Evolutionary conservation across 2,888 invertebrate genomes (phyloP).

Genomic region (Cephalotes varians): DNA sequence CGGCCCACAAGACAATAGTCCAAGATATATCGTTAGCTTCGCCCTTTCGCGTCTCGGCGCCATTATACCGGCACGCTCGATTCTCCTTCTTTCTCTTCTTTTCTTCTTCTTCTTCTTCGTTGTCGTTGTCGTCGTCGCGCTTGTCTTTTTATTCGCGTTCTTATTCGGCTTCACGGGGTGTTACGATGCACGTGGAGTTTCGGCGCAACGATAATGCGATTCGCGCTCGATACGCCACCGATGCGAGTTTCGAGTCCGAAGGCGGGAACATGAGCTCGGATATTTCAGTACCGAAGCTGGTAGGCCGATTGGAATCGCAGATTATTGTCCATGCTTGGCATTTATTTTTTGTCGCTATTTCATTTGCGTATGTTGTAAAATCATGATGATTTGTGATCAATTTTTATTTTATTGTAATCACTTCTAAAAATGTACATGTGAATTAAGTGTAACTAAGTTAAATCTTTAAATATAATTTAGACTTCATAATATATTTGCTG

Average conservation of each 20-base stretch:
- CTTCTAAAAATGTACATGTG: background rate
- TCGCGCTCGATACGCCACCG: slow-evolving; percentile 60
- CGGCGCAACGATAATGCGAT: slow-evolving; percentile 73
- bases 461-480: background rate
- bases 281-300: slow-evolving; percentile 26
- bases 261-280: slow-evolving; percentile 25
- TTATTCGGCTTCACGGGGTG: slow-evolving; percentile 74
- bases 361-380: background rate
- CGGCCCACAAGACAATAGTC: slow-evolving; percentile 85
- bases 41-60: slow-evolving; percentile 81
- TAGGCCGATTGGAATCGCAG: slow-evolving; percentile 33
- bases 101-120: slow-evolving; percentile 39
- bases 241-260: slow-evolving; percentile 45
- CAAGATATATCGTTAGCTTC: slow-evolving; percentile 85
- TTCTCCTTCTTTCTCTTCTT: slow-evolving; percentile 69
- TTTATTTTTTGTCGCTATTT: slow-evolving; percentile 11
- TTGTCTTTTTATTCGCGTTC: slow-evolving; percentile 49
- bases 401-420: background rate
- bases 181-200: slow-evolving; percentile 69
- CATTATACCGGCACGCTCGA: slow-evolving; percentile 79
- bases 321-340: slow-evolving; percentile 4
- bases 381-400: background rate
- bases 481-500: background rate
- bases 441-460: background rate
- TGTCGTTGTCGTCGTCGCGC: slow-evolving; percentile 32